Base-by-base conservation (phyloP, 53 echinoderm and acorn worm species). In the Echinarachnius parma region DNA sequence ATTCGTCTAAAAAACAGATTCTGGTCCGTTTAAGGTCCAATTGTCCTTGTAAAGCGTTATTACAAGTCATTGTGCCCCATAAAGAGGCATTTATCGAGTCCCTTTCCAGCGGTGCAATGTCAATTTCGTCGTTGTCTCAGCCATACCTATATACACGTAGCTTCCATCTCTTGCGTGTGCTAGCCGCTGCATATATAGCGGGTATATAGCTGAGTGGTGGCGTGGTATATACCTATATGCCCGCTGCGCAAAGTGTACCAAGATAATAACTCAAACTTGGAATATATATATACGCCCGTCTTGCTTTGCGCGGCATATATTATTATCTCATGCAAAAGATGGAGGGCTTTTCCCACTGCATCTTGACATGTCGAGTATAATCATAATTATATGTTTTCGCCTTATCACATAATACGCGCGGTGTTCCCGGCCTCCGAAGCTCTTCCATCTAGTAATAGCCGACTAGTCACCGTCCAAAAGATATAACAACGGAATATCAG, bases 271-370 rank as follows among this genome's bases (percentile, higher is more conserved):
- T 47, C 66, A 66, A 48, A 47, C 31, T 25, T 47, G 46, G 46
- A 66, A 66, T 66, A 47, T 66, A n/a, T n/a, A 39, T 39, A 66
- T 66, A 66, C 66, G 66, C 66, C 66, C 66, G 66, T 30, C 27
- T 48, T 48, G 66, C 48, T 30, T 48, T 48, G 66, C 48, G 48
- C 66, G 49, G 48, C 48, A 66, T 49, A 49, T 49, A 49, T 66
- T 49, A 49, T 66, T 66, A 66, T 66, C 66, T 66, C 48, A 28
- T 66, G 66, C 66, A 66, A 66, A 66, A 66, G 66, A 66, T 66
- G 66, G 66, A 66, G 48, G 66, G 66, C 66, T 66, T 66, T 66
- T 28, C 66, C 48, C 66, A 24, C 48, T 47, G 19, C 66, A 28
- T 48, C 48, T 47, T 48, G 21, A 66, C 63, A 62, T 47, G n/a